These are phyloP conservation scores for Rhabdophis nuchalis DNA, from an alignment of 2,797 vertebrate species.

Conservation along the genomic window DNA sequence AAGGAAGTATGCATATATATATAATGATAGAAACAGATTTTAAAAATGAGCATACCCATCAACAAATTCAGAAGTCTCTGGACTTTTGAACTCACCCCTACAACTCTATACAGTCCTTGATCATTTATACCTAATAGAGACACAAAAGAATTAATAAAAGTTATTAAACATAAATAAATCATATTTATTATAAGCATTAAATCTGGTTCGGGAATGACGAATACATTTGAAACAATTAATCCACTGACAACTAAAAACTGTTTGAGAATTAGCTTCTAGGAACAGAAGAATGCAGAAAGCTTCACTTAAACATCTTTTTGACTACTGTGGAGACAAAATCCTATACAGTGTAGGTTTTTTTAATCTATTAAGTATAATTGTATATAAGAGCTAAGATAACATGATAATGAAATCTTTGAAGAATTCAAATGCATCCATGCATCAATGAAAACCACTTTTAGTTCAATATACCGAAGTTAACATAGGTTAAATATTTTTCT, in stretches of 20 bases:
- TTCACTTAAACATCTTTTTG: background rate
- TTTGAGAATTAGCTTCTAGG: background rate
- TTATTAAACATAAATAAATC: background rate
- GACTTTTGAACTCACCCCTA: slow-evolving; percentile 97
- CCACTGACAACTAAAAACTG: background rate
- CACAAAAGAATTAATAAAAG: slow-evolving; percentile 34
- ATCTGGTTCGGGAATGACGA: background rate
- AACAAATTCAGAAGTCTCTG: slow-evolving; percentile 94
- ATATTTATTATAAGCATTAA: background rate
- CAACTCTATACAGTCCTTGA: slow-evolving; percentile 96
- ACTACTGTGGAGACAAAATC: background rate
- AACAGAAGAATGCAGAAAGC: background rate
- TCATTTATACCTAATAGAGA: slow-evolving; percentile 87
- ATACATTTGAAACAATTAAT: background rate
- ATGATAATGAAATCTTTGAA: background rate
- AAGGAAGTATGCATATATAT: slow-evolving; percentile 41
- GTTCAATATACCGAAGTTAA: background rate
- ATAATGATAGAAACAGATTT: slow-evolving; percentile 48
- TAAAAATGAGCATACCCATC: slow-evolving; percentile 86
- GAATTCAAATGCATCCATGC: background rate
- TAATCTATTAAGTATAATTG: background rate
- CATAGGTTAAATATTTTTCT: background rate
- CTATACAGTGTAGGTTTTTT: background rate
- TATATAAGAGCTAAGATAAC: background rate
- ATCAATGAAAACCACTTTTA: background rate